Percentiles rank a stretch among this genome's conserved stretches.
These are phyloP conservation scores for Ageneiosus marmoratus DNA, from an alignment of 2,113 vertebrate genomes.

Conservation along the genomic window DNA sequence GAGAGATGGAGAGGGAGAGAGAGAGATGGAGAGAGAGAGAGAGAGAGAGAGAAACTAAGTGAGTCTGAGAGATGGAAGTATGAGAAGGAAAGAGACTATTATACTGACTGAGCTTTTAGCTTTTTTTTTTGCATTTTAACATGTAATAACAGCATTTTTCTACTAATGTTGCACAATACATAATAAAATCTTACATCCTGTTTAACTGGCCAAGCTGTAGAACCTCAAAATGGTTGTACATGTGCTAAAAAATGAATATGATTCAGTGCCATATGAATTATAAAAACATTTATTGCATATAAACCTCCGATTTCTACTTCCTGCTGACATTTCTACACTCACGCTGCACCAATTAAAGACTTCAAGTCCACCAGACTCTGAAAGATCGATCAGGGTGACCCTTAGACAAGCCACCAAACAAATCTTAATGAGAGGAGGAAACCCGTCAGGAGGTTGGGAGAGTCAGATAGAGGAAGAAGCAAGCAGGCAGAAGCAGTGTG, in stretches of 20 bases:
- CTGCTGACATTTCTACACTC: neutral
- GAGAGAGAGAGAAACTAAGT: constrained; percentile 1
- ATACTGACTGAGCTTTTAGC: neutral
- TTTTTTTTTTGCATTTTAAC: neutral
- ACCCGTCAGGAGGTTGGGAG: neutral
- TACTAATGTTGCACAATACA: neutral
- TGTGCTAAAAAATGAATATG: no score
- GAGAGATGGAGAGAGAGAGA: neutral
- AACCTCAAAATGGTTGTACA: neutral
- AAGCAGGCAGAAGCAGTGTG: neutral
- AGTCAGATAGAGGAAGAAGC: neutral
- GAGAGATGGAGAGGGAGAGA: constrained; percentile 4
- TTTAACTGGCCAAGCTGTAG: neutral
- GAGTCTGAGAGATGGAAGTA: neutral
- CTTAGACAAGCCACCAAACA: neutral
- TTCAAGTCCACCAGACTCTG: constrained; percentile 12
- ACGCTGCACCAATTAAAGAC: neutral
- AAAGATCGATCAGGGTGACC: constrained; percentile 27
- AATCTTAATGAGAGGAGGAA: constrained; percentile 17
- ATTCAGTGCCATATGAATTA: neutral
- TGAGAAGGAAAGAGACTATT: neutral
- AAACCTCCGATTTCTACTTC: neutral
- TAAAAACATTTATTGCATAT: neutral
- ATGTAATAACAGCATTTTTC: neutral
- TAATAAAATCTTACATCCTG: neutral